A percentile compares a stretch with the other conserved stretches of the same genome.
These are phyloP conservation scores for Coronaproctus castanopsis DNA, from an alignment of 2,888 invertebrate genomes.

Conservation along the genomic window DNA sequence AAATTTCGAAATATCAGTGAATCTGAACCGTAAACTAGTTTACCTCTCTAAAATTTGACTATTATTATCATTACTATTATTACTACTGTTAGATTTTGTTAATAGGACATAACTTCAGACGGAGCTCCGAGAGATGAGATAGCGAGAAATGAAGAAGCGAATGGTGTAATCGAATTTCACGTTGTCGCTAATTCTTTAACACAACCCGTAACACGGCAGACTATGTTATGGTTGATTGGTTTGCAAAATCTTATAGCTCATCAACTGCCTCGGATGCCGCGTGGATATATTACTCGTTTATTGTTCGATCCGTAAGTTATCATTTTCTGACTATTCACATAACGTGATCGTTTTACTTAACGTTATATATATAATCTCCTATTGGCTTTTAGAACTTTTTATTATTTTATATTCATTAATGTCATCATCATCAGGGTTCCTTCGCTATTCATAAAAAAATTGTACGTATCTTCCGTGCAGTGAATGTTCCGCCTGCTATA, in stretches of 20 bases:
- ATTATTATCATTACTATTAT: too few species aligned
- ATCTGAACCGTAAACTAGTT: too few species aligned
- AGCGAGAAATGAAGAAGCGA: conserved; percentile 71
- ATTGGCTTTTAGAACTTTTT: not conserved
- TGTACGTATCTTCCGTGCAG: too few species aligned
- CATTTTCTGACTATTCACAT: conserved; percentile 4
- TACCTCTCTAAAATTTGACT: too few species aligned
- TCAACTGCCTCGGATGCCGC: conserved; percentile 91
- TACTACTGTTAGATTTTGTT: conserved; percentile 9
- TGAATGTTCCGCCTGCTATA: too few species aligned
- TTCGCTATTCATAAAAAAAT: too few species aligned
- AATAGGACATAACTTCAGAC: conserved; percentile 51
- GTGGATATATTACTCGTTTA: conserved; percentile 85
- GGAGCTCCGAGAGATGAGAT: conserved; percentile 76
- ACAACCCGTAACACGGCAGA: conserved; percentile 58
- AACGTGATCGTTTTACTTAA: too few species aligned
- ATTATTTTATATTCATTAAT: too few species aligned
- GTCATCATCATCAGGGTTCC: too few species aligned
- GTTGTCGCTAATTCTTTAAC: conserved; percentile 84
- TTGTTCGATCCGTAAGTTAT: conserved; percentile 76
- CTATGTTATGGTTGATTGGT: conserved; percentile 81
- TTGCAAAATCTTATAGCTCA: conserved; percentile 88
- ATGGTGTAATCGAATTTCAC: conserved; percentile 78
- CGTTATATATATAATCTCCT: not conserved
- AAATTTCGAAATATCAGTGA: not conserved